Evolutionary conservation across 2,888 invertebrate genomes (phyloP), one percentile per base, ranked within the genome.

Genomic region (Lacanobia oleracea): DNA sequence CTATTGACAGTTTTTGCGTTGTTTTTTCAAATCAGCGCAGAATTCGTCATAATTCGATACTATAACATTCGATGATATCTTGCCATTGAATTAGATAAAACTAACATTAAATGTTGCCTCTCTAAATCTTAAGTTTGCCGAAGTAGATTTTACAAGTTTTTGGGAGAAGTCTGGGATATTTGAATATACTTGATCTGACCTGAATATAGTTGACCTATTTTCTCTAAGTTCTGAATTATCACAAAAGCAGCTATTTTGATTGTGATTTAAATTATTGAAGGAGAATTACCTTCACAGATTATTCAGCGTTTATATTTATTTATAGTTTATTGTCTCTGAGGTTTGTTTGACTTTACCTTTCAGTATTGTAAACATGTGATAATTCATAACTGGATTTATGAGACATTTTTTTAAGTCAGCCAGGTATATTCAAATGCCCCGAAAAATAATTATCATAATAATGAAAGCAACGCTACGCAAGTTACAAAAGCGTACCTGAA

Each of bases 51-150:
- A 65, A 79, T 71, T 71, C 68, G 63, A 54, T 74, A 78, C 9
- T 77, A 87, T 87, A 85, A 79, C 81, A 85, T 82, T 85, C 72
- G 80, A 86, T 81, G 61, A 72, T 77, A 80, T 93, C 93, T 93
- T 93, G 93, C 93, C 93, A 91, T 88, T 87, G 84, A 86, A 79
- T 88, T 86, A 82, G 68, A 79, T 83, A 85, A 87, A 85, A 71
- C 66, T 79, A 86, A 81, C 78, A 78, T 67, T 66, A 78, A 75
- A 78, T 78, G 70, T 77, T 80, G 87, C 88, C 88, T 88, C 89
- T 88, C 78, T 85, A 84, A 77, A 77, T 67, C 48, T 16, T 75
- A 72, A 68, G 64, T 73, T 76, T 77, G 67, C 75, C 76, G 59
- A 74, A 14, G 59, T 76, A 75, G 69, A 72, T 63, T 45, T 65